Evolutionary conservation across 2,113 vertebrate species (phyloP).

Genomic region (Cyprinus carpio): DNA sequence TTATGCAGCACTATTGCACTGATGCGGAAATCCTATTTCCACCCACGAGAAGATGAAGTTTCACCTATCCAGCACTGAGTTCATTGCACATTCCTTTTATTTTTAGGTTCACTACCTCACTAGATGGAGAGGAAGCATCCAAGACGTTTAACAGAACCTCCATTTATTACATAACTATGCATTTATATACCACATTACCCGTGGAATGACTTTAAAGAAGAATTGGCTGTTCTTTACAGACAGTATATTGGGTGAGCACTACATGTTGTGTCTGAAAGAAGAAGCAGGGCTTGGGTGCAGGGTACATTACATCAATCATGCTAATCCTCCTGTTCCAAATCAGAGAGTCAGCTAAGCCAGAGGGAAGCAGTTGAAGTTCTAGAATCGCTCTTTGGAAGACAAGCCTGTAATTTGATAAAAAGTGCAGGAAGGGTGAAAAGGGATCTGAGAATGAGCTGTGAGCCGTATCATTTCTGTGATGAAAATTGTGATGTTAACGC

Average conservation of each 20-base stretch:
- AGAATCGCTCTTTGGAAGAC: slow-evolving; percentile 9
- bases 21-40: slow-evolving; percentile 4
- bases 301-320: slow-evolving; percentile 49
- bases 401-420: slow-evolving; percentile 35
- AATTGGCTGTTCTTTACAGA: background rate
- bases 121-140: slow-evolving; percentile 21
- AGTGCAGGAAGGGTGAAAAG: background rate
- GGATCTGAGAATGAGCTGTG: background rate
- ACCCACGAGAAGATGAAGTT: background rate
- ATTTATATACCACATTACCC: slow-evolving; percentile 36
- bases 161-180: slow-evolving; percentile 19
- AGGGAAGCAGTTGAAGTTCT: slow-evolving; percentile 11
- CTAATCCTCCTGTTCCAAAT: slow-evolving; percentile 38
- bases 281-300: slow-evolving; percentile 13
- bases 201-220: slow-evolving; percentile 17
- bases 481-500: slow-evolving; percentile 20
- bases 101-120: slow-evolving; percentile 22
- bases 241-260: background rate
- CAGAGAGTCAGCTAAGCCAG: slow-evolving; percentile 38
- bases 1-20: background rate
- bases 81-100: slow-evolving; percentile 19
- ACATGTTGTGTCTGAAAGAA: slow-evolving; percentile 31
- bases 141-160: slow-evolving; percentile 1
- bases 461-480: slow-evolving; percentile 24
- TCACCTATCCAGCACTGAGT: background rate